Evolutionary conservation across 2,888 invertebrate genomes (phyloP), one percentile per base, ranked within the genome.

Genomic region (Caradrina clavipalpis): DNA sequence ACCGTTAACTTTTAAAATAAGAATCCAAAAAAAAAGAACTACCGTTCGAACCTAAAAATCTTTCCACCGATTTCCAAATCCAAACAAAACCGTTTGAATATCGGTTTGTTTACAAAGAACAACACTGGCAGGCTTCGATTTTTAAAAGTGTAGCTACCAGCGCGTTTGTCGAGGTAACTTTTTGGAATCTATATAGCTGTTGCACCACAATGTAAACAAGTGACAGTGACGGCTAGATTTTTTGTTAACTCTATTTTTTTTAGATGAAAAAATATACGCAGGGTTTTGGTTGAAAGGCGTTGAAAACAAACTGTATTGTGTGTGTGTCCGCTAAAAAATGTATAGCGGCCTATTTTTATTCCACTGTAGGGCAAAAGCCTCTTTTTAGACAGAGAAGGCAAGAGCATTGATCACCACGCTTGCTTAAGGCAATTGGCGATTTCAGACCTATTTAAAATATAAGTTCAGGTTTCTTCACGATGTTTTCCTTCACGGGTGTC

Each of bases 191-290:
- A 58, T 47, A 56, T 62, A 35, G 50, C 1, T 47, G 53, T 69
- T 47, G 47, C 39, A 10, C 22, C 19, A 49, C 58, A 70, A 49
- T 68, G 72, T 65, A 65, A 81, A 78, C 78, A 80, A 69, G 47
- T 54, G 50, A 22, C 15, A 21, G 11, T 49, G 51, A 45, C 39
- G 10, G 19, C 13, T 8, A 17, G 35, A 11, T 45, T 66, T 69
- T 80, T 26, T 59, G 42, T n/a, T 42, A 39, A 6, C 21, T 17
- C 11, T 11, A n/a, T 11, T 15, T 19, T n/a, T 47, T 65, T 72
- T 74, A 55, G 6, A 22, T 19, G 26, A 19, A 58, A 21, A 57
- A 39, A 47, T 31, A 45, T 21, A 17, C 21, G 35, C 10, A 10
- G 22, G 51, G 11, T 68, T 49, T 51, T 45, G 13, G 5, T 49